Base-by-base conservation (phyloP, 2,797 vertebrate genomes). In the Schizopygopsis malacanthus region DNA sequence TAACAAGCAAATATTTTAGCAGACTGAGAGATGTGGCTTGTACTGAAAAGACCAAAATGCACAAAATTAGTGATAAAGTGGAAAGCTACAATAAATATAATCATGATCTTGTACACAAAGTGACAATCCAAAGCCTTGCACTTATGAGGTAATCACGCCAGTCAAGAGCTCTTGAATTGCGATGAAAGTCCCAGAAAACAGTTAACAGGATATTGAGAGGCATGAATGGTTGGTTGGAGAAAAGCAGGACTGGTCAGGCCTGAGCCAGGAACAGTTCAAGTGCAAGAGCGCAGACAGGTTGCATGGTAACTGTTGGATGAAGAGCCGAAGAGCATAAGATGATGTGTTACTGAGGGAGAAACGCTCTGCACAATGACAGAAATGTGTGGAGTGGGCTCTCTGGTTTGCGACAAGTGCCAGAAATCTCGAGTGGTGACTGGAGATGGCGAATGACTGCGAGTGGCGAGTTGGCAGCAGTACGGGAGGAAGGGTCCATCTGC, bases 401-500 rank as follows among this genome's bases (percentile, higher is more conserved):
- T 33, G 81, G 77, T 77, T 85, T 20, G 79, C 15, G 65, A 39
- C 2, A 13, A 33, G 83, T 75, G 89, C 83, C 85, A 88, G 77
- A 81, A 83, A 85, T 88, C 83, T 86, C 22, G 59, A 90, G 89
- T 43, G 77, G 80, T 85, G 80, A 75, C 79, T 85, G 47, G 61
- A 52, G 69, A 84, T 83, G 85, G 80, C 76, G 80, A 85, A 84
- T 82, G 87, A 88, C 73, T 77, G 87, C 72, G 89, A 90, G 84
- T 84, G 87, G 86, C 69, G 61, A 82, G 86, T 85, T 88, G 87
- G 89, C 87, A 86, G 76, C 41, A 15, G 37, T 54, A 83, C 33
- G 61, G 28, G 61, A 90, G 76, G 67, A 79, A 84, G 63, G 85
- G 78, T 90, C 89, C 85, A 87, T 88, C 85, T 88, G 89, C 81